Percentiles rank a stretch among this genome's conserved stretches.
These are phyloP conservation scores for Dryocosmus kuriphilus DNA, from an alignment of 2,888 invertebrate genomes.

Conservation along the genomic window DNA sequence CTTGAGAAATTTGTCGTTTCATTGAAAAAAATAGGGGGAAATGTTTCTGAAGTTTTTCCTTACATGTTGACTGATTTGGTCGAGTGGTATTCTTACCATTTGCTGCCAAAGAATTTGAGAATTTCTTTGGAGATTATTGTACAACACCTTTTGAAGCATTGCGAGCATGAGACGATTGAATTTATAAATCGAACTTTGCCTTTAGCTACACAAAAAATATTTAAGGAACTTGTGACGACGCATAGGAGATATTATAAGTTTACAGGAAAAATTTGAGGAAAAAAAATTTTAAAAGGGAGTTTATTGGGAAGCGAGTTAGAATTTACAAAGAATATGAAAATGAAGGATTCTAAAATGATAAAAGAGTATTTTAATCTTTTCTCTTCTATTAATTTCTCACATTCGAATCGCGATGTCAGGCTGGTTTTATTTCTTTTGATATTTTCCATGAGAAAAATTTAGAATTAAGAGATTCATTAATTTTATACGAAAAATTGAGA, in stretches of 20 bases:
- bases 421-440: conserved; percentile 25
- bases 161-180: conserved; percentile 34
- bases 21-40: conserved; percentile 10
- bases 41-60: conserved; percentile 25
- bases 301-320: background rate
- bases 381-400: background rate
- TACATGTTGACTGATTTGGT: conserved; percentile 31
- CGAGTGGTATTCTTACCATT: conserved; percentile 27
- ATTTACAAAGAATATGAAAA: conserved; percentile 12
- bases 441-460: conserved; percentile 4
- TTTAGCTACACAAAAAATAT: conserved; percentile 15
- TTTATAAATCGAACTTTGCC: conserved; percentile 33
- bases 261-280: conserved; percentile 31
- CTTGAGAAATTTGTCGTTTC: conserved; percentile 27
- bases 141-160: conserved; percentile 23
- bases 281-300: background rate
- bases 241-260: conserved; percentile 29
- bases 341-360: conserved; percentile 1
- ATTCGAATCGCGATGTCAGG: conserved; percentile 9
- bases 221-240: conserved; percentile 31
- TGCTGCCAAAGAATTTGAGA: conserved; percentile 27
- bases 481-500: background rate
- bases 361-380: conserved; percentile 13
- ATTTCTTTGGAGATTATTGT: conserved; percentile 24
- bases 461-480: background rate